These are phyloP conservation scores for Suricata suricatta DNA, from an alignment of 2,113 vertebrate species.

Conservation along the genomic window DNA sequence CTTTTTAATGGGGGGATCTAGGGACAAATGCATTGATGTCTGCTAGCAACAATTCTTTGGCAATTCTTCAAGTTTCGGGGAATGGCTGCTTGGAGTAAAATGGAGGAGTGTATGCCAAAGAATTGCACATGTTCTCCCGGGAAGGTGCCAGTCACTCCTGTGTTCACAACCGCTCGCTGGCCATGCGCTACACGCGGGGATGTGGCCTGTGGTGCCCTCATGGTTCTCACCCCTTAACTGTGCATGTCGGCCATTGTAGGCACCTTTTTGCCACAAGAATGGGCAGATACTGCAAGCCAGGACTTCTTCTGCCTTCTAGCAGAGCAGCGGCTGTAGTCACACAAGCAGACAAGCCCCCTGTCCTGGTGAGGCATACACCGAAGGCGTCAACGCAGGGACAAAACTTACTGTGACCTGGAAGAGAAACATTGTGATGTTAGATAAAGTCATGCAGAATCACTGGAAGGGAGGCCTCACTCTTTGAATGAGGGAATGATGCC, in stretches of 20 bases:
- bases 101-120: not conserved
- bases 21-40: rapidly evolving
- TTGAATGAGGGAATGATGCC: rapidly evolving
- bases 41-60: not conserved
- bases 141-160: not conserved
- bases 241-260: rapidly evolving
- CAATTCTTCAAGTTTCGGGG: not conserved
- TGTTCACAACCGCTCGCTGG: not conserved
- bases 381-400: not conserved
- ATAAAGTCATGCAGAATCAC: no score
- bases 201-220: rapidly evolving
- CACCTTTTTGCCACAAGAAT: rapidly evolving
- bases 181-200: rapidly evolving
- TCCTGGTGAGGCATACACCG: not conserved
- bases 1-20: not conserved
- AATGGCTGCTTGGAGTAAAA: not conserved
- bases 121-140: rapidly evolving
- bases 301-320: not conserved
- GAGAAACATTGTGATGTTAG: rapidly evolving
- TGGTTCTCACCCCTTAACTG: not conserved
- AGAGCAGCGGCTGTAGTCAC: not conserved
- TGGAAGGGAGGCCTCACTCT: not conserved
- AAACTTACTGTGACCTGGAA: not conserved
- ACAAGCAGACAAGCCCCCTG: not conserved
- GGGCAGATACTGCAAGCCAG: not conserved